Base-by-base conservation (phyloP, 2,113 vertebrate species). In the Oriolus oriolus region DNA sequence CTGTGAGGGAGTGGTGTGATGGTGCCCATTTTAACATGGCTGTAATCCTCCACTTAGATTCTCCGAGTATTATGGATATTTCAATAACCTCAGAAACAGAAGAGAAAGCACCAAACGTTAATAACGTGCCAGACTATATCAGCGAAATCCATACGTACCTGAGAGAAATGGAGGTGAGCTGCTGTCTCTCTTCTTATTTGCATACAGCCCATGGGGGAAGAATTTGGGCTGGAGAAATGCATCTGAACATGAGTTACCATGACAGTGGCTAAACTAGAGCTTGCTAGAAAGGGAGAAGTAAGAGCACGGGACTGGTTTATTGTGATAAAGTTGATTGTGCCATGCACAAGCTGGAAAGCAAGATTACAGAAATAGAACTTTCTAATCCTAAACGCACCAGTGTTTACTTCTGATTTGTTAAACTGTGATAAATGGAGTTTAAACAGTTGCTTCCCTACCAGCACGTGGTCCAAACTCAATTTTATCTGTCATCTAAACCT, bases 121-220 rank as follows among this genome's bases (percentile, higher is more conserved):
- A 98, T 50, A 98, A 98, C 0, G 98, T 99, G 6, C 98, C 98
- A 9, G 99, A 99, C 86, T 99, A 99, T 65, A 98, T 98, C 70
- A 95, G 95, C 3, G 99, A 99, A 89, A 99, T 99, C 96, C 98
- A 99, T 83, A 95, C 96, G 0, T 99, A 99, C 90, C 97, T 99
- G 35, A 98, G 99, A 93, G 98, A 99, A 89, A 98, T 99, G 98
- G 99, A 99, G 99, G 99, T 99, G 98, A 98, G 92, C 74, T 35
- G 74, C 50, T 27, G 6, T 60, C n/a, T 41, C 11, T 45, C 41
- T 15, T 49, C 30, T 75, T 39, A 2, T 53, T 81, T 89, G 60
- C 16, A 1, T 66, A 21, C 23, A 50, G 71, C 44, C 52, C 22
- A 12, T 1, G 5, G 24, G 49, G 53, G 21, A 44, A 44, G 50